These are phyloP conservation scores for Callospermophilus lateralis DNA, from an alignment of 2,113 vertebrate species.

Conservation along the genomic window DNA sequence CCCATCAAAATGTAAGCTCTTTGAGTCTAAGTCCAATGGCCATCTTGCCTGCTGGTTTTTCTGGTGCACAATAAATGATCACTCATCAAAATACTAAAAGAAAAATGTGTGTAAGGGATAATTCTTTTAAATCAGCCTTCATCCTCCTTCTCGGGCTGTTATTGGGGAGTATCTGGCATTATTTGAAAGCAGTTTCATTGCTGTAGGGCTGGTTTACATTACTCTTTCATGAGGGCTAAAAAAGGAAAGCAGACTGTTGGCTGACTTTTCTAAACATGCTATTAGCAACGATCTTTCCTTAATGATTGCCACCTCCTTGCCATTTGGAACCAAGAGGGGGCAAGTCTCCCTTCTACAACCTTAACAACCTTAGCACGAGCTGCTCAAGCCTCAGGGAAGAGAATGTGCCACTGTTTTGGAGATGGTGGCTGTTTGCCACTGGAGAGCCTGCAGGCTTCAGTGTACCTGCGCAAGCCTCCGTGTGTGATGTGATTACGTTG, in stretches of 20 bases:
- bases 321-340: slow-evolving; percentile 48
- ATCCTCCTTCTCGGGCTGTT: background rate
- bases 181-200: slow-evolving; percentile 23
- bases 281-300: slow-evolving; percentile 74
- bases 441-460: background rate
- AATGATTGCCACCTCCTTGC: slow-evolving; percentile 73
- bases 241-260: slow-evolving; percentile 24
- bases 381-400: background rate
- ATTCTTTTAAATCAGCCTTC: background rate
- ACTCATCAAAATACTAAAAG: background rate
- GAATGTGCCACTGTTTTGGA: background rate
- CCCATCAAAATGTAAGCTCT: background rate
- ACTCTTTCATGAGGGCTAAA: slow-evolving; percentile 38
- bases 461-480: background rate
- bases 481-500: background rate
- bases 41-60: background rate
- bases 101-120: background rate
- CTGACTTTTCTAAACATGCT: slow-evolving; percentile 66
- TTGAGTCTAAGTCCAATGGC: background rate
- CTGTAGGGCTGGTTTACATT: background rate
- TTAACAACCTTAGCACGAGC: background rate
- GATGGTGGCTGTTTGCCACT: background rate
- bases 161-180: slow-evolving; percentile 45
- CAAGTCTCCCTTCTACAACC: background rate
- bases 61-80: background rate